phyloP scores from a whole-genome alignment of 2,888 invertebrate species.

The Eristalis pertinax region DNA sequence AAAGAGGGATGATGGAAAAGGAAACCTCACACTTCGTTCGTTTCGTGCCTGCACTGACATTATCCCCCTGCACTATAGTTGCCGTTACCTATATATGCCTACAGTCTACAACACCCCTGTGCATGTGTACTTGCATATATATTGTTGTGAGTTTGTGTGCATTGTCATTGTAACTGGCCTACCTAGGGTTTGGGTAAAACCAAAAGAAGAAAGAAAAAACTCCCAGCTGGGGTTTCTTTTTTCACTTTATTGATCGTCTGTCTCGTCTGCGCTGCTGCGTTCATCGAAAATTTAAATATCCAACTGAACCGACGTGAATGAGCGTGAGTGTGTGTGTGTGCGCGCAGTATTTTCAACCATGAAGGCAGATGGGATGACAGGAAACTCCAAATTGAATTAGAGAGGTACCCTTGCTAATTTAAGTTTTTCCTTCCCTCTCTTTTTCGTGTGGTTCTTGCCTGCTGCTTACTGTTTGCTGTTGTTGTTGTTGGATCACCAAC shows the following conservation, averaged over 20 bases:
- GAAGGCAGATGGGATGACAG: conserved; percentile 69
- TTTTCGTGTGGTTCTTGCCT: neutral
- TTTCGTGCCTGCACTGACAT: conserved; percentile 51
- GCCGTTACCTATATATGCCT: conserved; percentile 51
- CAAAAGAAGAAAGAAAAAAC: conserved; percentile 14
- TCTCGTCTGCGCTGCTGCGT: conserved; percentile 37
- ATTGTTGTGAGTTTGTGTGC: neutral
- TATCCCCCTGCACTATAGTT: conserved; percentile 68
- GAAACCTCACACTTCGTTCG: conserved; percentile 67
- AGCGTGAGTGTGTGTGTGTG: conserved; percentile 19
- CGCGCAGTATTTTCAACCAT: conserved; percentile 35
- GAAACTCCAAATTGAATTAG: conserved; percentile 70
- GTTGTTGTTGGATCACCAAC: neutral
- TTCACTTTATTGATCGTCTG: conserved; percentile 68
- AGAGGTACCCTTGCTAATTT: conserved; percentile 69
- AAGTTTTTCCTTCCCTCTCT: conserved; percentile 60
- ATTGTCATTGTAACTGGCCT: conserved; percentile 16
- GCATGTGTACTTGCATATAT: neutral
- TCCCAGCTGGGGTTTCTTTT: conserved; percentile 69
- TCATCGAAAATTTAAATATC: conserved; percentile 54
- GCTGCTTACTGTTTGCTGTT: neutral
- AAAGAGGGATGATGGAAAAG: conserved; percentile 41
- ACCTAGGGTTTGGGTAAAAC: conserved; percentile 59
- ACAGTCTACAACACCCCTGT: neutral
- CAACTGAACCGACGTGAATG: neutral